Base-by-base conservation (phyloP, 2,113 vertebrate species). In the Electrona antarctica region DNA sequence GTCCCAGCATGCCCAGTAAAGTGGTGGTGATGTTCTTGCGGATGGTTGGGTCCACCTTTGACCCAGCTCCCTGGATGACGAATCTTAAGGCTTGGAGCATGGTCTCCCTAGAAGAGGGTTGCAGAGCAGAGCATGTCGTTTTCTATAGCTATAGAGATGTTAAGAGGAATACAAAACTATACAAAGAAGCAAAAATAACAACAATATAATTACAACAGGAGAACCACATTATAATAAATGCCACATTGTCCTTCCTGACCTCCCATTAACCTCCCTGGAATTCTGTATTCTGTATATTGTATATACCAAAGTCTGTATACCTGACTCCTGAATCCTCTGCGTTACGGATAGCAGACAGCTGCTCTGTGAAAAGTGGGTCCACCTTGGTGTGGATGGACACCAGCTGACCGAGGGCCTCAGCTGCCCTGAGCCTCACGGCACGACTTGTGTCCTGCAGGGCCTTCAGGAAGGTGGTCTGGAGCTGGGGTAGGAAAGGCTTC, bases 381-480 rank as follows among this genome's bases (percentile, higher is more conserved):
- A 99, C 97, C 87, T 99, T 99, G 47, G 94, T 83, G 9, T 99
- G 98, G 86, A 99, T 99, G 65, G 95, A 93, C 3, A 99, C 96
- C 79, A 99, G 94, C 15, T 97, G 96, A 11, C 98, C 98, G 0
- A 99, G 92, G 0, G 98, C 97, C 7, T 98, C 96, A 0, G 98
- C 98, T 0, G 98, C 97, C 79, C 95, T 95, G 13, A 99, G 94
- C 69, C 97, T 94, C 73, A 99, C 98, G 0, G 93, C 94, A 0
- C 98, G 93, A 83, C 97, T 98, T 0, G 96, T 93, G 75, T 99
- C 98, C 86, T 98, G 97, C 3, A 99, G 90, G 3, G 98, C 97
- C 90, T 99, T 99, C 50, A 97, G 95, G 89, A 99, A 99, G 29
- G 97, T 99, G 76, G 97, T 99, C 93, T 99, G 98, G 67, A 99